Evolutionary conservation across 2,113 vertebrate genomes (phyloP).

Genomic region (Ochotona princeps): DNA sequence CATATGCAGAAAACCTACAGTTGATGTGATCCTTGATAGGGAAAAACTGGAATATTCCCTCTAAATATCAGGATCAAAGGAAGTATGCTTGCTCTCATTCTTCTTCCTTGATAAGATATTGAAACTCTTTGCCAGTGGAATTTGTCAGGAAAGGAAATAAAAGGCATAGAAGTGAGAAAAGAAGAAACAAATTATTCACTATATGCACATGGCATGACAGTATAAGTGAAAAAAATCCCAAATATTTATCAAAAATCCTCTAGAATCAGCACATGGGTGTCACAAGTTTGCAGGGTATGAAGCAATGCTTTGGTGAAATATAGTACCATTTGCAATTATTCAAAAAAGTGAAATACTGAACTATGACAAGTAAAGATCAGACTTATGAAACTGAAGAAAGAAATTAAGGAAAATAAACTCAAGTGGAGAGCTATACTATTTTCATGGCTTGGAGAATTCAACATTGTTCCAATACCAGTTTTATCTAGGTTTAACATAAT

Average conservation of each 20-base stretch:
- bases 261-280: neutral
- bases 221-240: neutral
- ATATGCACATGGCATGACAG: neutral
- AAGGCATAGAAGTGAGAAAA: neutral
- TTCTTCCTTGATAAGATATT: neutral
- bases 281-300: neutral
- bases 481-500: neutral
- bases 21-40: neutral
- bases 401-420: neutral
- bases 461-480: neutral
- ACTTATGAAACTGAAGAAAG: constrained; percentile 13
- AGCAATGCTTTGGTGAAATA: neutral
- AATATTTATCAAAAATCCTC: neutral
- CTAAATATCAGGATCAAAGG: neutral
- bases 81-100: neutral
- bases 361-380: neutral
- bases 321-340: neutral
- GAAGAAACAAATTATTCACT: neutral
- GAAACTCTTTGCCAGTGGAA: neutral
- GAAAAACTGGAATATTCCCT: neutral
- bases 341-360: neutral
- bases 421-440: neutral
- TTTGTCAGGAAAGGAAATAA: neutral
- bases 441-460: neutral
- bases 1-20: neutral